Evolutionary conservation across 2,113 vertebrate species (phyloP).

Genomic region (Notothenia rossii): DNA sequence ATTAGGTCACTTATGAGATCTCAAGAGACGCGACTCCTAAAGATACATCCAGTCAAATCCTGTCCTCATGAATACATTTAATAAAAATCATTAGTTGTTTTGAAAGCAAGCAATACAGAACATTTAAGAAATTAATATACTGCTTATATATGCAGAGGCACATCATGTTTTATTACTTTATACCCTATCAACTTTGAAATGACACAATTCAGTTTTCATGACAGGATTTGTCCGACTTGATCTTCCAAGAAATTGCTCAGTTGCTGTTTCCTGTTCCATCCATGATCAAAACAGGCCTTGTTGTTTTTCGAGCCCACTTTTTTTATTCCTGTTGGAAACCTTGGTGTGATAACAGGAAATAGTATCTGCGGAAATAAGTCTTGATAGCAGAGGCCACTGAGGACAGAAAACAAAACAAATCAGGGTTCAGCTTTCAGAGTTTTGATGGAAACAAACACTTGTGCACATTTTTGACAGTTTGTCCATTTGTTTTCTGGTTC

Average conservation of each 20-base stretch:
- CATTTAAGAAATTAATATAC: not conserved
- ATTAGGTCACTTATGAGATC: constrained; percentile 33
- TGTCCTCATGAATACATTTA: not conserved
- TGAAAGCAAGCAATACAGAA: constrained; percentile 11
- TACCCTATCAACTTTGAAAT: constrained; percentile 16
- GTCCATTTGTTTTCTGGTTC: not conserved
- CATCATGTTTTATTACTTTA: constrained; percentile 27
- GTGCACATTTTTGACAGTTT: not conserved
- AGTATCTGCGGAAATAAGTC: not conserved
- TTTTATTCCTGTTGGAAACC: constrained; percentile 16
- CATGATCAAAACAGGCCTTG: constrained; percentile 28
- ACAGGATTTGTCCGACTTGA: constrained; percentile 8
- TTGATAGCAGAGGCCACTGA: constrained; percentile 25
- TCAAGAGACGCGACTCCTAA: not conserved
- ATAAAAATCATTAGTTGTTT: not conserved
- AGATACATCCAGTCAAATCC: constrained; percentile 2
- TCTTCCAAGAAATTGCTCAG: constrained; percentile 22
- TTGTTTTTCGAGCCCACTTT: constrained; percentile 14
- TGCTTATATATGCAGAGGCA: constrained; percentile 45
- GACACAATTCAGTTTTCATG: constrained; percentile 2
- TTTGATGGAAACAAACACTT: not conserved
- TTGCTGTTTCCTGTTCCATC: constrained; percentile 9
- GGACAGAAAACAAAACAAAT: constrained; percentile 16
- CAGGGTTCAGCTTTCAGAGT: not conserved
- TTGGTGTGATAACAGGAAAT: constrained; percentile 16